Conservation (phyloP, 2,888 invertebrate species). For the Eupithecia vulgata region DNA sequence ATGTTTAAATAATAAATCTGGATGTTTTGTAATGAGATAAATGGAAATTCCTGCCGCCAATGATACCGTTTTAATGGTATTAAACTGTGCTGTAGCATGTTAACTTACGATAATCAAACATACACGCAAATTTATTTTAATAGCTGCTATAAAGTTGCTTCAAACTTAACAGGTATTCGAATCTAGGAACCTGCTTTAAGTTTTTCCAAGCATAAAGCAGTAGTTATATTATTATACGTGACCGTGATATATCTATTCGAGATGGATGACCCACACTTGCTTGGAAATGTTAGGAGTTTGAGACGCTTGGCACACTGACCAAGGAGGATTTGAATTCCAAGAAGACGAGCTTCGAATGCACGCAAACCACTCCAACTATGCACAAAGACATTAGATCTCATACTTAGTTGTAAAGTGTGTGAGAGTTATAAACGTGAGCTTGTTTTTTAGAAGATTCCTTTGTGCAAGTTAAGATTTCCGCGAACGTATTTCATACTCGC, state of each 20-base stretch:
- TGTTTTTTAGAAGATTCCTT: conserved; percentile 9
- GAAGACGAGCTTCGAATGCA: conserved; percentile 49
- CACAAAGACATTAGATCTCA: conserved; percentile 1
- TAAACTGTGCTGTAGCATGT: background rate
- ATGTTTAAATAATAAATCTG: background rate
- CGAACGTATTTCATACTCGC: conserved; percentile 39
- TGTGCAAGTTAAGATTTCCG: conserved; percentile 35
- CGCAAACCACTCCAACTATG: background rate
- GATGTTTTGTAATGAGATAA: background rate
- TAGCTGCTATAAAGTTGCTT: conserved; percentile 13
- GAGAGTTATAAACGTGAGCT: background rate
- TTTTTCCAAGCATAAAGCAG: conserved; percentile 36
- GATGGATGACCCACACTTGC: conserved; percentile 64
- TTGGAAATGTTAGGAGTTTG: background rate
- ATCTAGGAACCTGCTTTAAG: conserved; percentile 16
- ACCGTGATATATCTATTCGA: conserved; percentile 50
- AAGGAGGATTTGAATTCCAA: conserved; percentile 59
- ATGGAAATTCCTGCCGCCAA: background rate
- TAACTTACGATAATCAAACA: background rate
- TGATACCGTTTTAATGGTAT: background rate
- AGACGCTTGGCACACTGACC: conserved; percentile 69
- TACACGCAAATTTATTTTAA: conserved; percentile 13
- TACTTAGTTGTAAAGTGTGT: conserved; percentile 9
- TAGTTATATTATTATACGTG: conserved; percentile 52
- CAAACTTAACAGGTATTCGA: conserved; percentile 26